Evolutionary conservation across 2,797 vertebrate species (phyloP).

Genomic region (Kryptolebias ocellatus): DNA sequence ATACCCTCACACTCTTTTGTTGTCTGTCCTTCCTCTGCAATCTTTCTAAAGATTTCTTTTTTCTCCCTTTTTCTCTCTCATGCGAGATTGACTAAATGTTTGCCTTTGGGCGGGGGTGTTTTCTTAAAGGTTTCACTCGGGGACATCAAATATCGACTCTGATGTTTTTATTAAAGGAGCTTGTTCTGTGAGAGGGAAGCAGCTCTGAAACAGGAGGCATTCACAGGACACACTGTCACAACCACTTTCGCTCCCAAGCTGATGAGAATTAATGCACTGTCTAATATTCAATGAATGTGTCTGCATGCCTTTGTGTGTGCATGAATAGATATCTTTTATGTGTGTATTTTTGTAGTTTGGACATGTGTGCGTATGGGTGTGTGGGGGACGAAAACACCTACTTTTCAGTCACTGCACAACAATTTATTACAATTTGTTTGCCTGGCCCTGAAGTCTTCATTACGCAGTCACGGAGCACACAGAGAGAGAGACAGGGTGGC

Average conservation of each 20-base stretch:
- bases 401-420: slow-evolving; percentile 72
- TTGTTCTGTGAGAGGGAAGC: slow-evolving; percentile 38
- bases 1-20: not conserved
- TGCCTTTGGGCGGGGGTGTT: slow-evolving; percentile 29
- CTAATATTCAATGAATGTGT: slow-evolving; percentile 50
- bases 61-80: slow-evolving; percentile 13
- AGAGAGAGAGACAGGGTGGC: slow-evolving; percentile 58
- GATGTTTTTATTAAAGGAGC: slow-evolving; percentile 77
- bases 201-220: slow-evolving; percentile 49
- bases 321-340: slow-evolving; percentile 13
- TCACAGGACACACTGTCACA: slow-evolving; percentile 55
- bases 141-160: slow-evolving; percentile 62
- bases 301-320: not conserved
- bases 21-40: not conserved
- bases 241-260: slow-evolving; percentile 51
- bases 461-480: slow-evolving; percentile 63
- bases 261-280: slow-evolving; percentile 76
- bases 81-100: slow-evolving; percentile 23
- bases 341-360: not conserved
- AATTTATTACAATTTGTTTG: slow-evolving; percentile 82
- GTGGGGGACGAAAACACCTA: slow-evolving; percentile 40
- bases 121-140: slow-evolving; percentile 61
- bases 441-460: slow-evolving; percentile 83
- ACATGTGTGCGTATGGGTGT: not conserved
- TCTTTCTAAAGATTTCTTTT: slow-evolving; percentile 8